A percentile compares a stretch with the other conserved stretches of the same genome.
Evolutionary conservation across 1,140 invertebrate genomes (phyloP).

Genomic region (Melanaphis sacchari): DNA sequence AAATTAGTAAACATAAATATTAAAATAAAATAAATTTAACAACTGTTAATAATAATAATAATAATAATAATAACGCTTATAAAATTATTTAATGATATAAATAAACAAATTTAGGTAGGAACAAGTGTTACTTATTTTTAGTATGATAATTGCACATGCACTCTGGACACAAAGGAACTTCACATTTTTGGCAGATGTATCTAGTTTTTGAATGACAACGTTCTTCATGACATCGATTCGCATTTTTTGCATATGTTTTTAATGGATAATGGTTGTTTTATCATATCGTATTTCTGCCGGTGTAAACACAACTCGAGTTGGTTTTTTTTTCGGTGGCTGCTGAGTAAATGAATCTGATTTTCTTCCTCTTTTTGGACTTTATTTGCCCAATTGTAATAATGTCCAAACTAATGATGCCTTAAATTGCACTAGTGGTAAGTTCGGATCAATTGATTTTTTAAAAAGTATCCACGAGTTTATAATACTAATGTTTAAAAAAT

Average conservation of each 20-base stretch:
- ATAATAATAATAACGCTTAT: neutral
- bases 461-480: conserved; percentile 61
- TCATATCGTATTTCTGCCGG: neutral
- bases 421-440: neutral
- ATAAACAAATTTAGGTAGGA: neutral
- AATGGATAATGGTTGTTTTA: neutral
- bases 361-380: neutral
- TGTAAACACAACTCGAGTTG: neutral
- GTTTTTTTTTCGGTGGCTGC: neutral
- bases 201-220: neutral
- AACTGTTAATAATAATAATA: conserved; percentile 3
- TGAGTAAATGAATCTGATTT: neutral
- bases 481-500: conserved; percentile 61
- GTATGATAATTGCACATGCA: neutral
- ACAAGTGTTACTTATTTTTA: neutral
- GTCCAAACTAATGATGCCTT: neutral
- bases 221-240: neutral
- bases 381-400: neutral
- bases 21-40: neutral
- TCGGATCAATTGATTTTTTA: conserved; percentile 52
- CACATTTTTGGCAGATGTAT: neutral
- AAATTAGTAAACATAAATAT: conserved; percentile 14
- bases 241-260: neutral
- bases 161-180: neutral
- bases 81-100: neutral